Evolutionary conservation across 2,113 vertebrate genomes (phyloP).

Genomic region (Coreoperca whiteheadi): DNA sequence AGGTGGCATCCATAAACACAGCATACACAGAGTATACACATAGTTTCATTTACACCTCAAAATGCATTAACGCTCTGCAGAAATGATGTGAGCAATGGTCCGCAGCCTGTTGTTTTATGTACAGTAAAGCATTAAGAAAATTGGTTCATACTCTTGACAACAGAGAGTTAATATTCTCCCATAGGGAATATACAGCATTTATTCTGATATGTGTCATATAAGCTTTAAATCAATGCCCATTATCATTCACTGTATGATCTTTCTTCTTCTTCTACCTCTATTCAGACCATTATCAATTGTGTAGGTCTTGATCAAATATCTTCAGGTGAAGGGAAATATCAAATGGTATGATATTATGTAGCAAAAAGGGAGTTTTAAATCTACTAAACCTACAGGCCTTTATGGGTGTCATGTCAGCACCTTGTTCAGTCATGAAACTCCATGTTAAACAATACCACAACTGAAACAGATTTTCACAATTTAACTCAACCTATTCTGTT

Average conservation of each 20-base stretch:
- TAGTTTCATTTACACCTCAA: slow-evolving; percentile 20
- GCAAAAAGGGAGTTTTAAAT: background rate
- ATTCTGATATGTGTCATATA: slow-evolving; percentile 33
- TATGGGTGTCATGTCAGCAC: background rate
- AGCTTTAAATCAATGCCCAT: slow-evolving; percentile 41
- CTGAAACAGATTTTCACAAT: background rate
- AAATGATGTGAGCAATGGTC: slow-evolving; percentile 42
- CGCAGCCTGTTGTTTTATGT: slow-evolving; percentile 31
- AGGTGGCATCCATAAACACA: slow-evolving; percentile 13
- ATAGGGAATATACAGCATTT: slow-evolving; percentile 52
- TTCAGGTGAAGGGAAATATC: background rate
- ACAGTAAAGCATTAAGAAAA: slow-evolving; percentile 35
- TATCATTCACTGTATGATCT: background rate
- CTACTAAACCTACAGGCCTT: background rate
- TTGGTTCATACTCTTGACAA: slow-evolving; percentile 38
- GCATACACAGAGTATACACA: no score
- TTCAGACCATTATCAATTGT: background rate
- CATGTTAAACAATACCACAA: background rate
- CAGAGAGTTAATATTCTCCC: slow-evolving; percentile 53
- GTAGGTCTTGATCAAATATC: background rate
- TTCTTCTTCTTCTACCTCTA: background rate
- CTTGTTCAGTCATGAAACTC: background rate
- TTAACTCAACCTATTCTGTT: slow-evolving; percentile 36
- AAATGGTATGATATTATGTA: background rate
- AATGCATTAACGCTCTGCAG: slow-evolving; percentile 8